Evolutionary conservation across 2,113 vertebrate species (phyloP).

Genomic region (Petromus typicus): DNA sequence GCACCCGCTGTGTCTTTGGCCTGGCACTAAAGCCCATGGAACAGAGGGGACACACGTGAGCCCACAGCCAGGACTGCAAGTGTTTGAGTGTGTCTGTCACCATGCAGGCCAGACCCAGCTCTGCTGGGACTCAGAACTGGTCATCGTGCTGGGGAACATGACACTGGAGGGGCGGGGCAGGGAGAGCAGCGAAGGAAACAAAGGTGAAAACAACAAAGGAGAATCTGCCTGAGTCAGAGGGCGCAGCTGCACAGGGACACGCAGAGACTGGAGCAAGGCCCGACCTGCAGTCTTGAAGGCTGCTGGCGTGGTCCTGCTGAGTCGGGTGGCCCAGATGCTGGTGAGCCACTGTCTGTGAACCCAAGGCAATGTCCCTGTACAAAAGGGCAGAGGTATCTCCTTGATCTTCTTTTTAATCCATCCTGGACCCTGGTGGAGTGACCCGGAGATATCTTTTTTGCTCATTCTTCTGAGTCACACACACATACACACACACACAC

Average conservation of each 20-base stretch:
- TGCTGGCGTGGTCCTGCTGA: not conserved
- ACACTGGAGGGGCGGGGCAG: not conserved
- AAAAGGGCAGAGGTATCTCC: not conserved
- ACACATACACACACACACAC: not conserved
- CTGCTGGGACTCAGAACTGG: not conserved
- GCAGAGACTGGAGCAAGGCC: too few relatives aligned
- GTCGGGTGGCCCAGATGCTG: not conserved
- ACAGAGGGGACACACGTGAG: too few relatives aligned
- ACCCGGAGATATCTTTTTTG: not conserved
- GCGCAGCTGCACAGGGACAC: not conserved
- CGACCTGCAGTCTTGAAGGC: not conserved
- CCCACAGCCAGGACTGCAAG: too few relatives aligned
- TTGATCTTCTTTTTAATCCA: not conserved
- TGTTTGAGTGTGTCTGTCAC: rapidly evolving
- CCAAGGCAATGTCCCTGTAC: not conserved
- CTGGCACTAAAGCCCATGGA: not conserved
- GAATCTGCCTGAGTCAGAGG: not conserved
- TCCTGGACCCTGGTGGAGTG: not conserved
- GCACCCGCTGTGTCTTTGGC: not conserved
- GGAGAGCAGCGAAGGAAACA: not conserved
- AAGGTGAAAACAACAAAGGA: not conserved
- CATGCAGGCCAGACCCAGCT: rapidly evolving
- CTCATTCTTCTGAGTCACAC: not conserved
- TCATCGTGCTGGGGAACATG: not conserved
- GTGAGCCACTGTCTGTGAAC: not conserved